These are phyloP conservation scores for Gnathonemus longibarbis DNA, from an alignment of 2,113 vertebrate genomes.

Conservation along the genomic window DNA sequence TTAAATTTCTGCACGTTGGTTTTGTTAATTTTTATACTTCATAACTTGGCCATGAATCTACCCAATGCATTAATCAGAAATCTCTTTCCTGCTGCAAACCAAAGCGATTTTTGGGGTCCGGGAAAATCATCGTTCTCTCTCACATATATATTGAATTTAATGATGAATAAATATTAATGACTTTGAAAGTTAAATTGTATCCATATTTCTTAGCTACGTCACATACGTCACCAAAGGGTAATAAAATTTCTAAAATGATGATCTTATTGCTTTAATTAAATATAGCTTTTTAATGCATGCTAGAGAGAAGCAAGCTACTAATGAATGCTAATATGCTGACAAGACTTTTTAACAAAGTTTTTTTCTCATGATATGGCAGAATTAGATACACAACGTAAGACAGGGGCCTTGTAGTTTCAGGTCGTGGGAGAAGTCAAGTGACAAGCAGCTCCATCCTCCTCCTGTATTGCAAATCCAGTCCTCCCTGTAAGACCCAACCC, in stretches of 20 bases:
- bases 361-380: background rate
- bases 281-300: background rate
- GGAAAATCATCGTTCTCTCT: background rate
- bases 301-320: background rate
- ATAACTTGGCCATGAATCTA: background rate
- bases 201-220: background rate
- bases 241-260: background rate
- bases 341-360: background rate
- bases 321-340: background rate
- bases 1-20: background rate
- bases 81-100: background rate
- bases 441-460: background rate
- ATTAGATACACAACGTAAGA: background rate
- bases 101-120: background rate
- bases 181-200: slow-evolving; percentile 4
- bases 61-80: background rate
- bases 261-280: slow-evolving; percentile 8
- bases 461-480: background rate
- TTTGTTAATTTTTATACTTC: background rate
- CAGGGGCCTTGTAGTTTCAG: background rate
- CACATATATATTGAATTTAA: slow-evolving; percentile 14
- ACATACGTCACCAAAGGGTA: background rate
- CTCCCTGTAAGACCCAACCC: background rate
- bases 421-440: background rate
- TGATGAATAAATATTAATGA: slow-evolving; percentile 23